These are phyloP conservation scores for Lophochroa leadbeateri DNA, from an alignment of 2,113 vertebrate genomes.

Conservation along the genomic window DNA sequence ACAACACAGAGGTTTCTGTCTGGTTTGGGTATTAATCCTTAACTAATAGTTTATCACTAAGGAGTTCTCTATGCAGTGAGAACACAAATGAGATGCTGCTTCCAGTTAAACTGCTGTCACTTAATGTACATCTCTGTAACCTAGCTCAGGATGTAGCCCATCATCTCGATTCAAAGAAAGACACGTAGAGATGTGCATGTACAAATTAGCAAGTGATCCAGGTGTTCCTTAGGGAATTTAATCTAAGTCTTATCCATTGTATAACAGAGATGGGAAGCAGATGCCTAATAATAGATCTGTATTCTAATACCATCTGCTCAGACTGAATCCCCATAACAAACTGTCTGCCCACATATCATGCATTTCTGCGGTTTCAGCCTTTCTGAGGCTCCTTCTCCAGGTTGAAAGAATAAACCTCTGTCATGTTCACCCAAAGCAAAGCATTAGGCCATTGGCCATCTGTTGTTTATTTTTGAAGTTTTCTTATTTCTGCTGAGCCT, in stretches of 20 bases:
- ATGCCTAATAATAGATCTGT: constrained; percentile 60
- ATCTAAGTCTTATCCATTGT: background rate
- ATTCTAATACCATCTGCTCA: constrained; percentile 60
- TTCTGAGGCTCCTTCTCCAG: constrained; percentile 24
- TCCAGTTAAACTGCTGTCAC: background rate
- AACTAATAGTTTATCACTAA: background rate
- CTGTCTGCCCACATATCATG: background rate
- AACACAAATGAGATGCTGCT: background rate
- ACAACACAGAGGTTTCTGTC: background rate
- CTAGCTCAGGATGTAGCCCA: background rate
- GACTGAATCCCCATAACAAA: constrained; percentile 20
- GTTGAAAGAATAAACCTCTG: constrained; percentile 54
- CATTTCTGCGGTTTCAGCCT: constrained; percentile 62
- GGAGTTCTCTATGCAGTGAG: background rate
- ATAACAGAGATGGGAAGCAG: constrained; percentile 42
- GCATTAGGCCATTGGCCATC: constrained; percentile 50
- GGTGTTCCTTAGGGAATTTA: constrained; percentile 24
- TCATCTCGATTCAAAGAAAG: background rate
- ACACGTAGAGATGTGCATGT: background rate
- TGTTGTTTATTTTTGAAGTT: constrained; percentile 62
- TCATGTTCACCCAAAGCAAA: constrained; percentile 40
- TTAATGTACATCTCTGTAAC: background rate
- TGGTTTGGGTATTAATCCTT: background rate
- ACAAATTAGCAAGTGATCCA: constrained; percentile 5
- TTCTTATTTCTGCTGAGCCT: constrained; percentile 45